These are phyloP conservation scores for Eubasilissa splendida DNA, from an alignment of 2,888 invertebrate genomes.

Conservation along the genomic window DNA sequence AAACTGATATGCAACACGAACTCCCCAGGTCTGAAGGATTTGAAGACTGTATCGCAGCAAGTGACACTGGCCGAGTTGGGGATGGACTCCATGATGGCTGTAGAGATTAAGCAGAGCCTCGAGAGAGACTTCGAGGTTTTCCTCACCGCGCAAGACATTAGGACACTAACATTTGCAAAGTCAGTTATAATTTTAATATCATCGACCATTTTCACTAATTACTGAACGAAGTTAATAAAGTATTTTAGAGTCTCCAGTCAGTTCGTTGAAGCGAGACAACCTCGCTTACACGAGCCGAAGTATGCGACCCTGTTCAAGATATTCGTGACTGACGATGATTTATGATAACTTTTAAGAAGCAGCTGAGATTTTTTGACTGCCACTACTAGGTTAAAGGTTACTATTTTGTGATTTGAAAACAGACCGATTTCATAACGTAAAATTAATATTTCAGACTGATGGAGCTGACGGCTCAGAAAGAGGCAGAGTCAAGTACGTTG, in stretches of 20 bases:
- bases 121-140: slow-evolving; percentile 92
- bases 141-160: slow-evolving; percentile 88
- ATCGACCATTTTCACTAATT: too few species aligned
- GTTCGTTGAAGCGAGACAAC: too few species aligned
- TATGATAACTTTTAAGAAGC: too few species aligned
- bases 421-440: too few species aligned
- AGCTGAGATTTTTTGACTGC: too few species aligned
- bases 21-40: slow-evolving; percentile 74
- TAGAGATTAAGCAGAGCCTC: slow-evolving; percentile 94
- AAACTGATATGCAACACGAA: not conserved
- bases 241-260: too few species aligned
- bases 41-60: slow-evolving; percentile 80
- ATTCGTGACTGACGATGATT: too few species aligned
- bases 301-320: too few species aligned
- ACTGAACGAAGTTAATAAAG: too few species aligned
- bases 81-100: slow-evolving; percentile 97
- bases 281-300: too few species aligned
- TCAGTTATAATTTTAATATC: slow-evolving; percentile 59
- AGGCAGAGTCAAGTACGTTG: slow-evolving; percentile 64
- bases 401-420: too few species aligned
- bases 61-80: slow-evolving; percentile 91
- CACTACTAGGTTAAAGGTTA: too few species aligned
- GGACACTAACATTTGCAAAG: slow-evolving; percentile 84
- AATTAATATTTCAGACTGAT: slow-evolving; percentile 64
- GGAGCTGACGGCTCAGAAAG: slow-evolving; percentile 71